These are phyloP conservation scores for Nettapus auritus DNA, from an alignment of 2,113 vertebrate genomes.

Conservation along the genomic window DNA sequence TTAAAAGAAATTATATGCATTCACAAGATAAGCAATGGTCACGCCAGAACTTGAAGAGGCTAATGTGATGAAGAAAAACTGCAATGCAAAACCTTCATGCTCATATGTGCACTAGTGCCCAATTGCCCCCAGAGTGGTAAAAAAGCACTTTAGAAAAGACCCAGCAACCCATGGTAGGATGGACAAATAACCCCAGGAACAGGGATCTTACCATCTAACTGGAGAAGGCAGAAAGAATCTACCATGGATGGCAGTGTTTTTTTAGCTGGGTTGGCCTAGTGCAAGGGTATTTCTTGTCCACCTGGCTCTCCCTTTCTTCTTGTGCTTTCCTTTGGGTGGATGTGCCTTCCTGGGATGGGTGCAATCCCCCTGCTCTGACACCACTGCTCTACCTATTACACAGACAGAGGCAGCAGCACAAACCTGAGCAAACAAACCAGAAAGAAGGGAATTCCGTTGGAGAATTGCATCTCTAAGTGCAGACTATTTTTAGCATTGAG, in stretches of 20 bases:
- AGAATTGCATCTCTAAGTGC: not conserved
- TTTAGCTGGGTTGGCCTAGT: not conserved
- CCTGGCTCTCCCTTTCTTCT: not conserved
- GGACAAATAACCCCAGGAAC: not conserved
- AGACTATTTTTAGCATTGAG: not conserved
- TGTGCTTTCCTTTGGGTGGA: rapidly evolving
- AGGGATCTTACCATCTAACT: not conserved
- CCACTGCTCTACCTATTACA: not conserved
- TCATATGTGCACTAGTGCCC: not conserved
- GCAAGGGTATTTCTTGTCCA: not conserved
- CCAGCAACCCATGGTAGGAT: rapidly evolving
- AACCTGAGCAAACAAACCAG: not conserved
- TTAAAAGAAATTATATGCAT: not conserved
- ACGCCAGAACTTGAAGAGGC: not conserved
- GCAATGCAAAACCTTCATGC: not conserved
- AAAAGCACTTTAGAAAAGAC: not conserved
- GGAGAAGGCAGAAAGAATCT: not conserved
- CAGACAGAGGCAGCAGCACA: not conserved
- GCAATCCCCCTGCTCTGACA: not conserved
- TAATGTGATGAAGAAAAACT: not conserved
- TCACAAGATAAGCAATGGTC: not conserved
- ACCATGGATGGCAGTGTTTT: not conserved
- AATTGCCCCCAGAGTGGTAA: not conserved
- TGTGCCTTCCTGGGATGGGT: not conserved
- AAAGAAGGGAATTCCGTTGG: not conserved